Evolutionary conservation across 2,113 vertebrate genomes (phyloP).

Genomic region (Rhadina sibilatrix): DNA sequence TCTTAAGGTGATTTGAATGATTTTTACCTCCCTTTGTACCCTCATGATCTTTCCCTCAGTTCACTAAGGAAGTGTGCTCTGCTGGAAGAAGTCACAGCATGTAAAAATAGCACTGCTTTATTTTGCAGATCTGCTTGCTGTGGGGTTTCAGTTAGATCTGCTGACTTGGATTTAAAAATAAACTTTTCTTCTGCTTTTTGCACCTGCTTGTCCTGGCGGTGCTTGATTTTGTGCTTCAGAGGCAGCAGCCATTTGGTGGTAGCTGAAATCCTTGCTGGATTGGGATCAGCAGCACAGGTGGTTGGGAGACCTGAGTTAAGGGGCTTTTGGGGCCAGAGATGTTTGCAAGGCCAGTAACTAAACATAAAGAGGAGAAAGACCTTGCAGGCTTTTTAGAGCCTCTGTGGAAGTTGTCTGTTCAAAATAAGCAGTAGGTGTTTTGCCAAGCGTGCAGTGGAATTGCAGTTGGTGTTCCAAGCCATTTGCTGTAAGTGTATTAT

Average conservation of each 20-base stretch:
- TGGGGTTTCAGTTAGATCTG: slow-evolving; percentile 52
- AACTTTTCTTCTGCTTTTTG: slow-evolving; percentile 58
- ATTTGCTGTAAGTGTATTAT: slow-evolving; percentile 47
- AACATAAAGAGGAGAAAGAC: not conserved
- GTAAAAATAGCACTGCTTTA: slow-evolving; percentile 45
- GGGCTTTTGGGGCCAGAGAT: not conserved
- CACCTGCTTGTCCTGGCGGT: not conserved
- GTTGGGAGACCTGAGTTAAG: not conserved
- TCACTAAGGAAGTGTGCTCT: not conserved
- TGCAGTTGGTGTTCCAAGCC: not conserved
- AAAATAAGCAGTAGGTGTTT: not conserved
- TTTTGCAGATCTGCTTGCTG: slow-evolving; percentile 29
- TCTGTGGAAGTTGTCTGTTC: not conserved
- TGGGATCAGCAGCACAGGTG: not conserved
- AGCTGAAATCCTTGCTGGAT: not conserved
- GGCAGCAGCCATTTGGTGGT: not conserved
- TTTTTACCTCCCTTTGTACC: not conserved
- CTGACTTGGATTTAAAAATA: slow-evolving; percentile 43
- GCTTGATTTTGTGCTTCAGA: not conserved
- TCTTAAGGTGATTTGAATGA: not conserved
- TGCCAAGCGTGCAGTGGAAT: not conserved
- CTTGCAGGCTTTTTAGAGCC: not conserved
- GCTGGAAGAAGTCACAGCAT: not conserved
- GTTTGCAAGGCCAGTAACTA: not conserved
- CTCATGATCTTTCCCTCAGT: not conserved